A percentile compares a stretch with the other conserved stretches of the same genome.
Evolutionary conservation across 2,797 vertebrate species (phyloP).

Genomic region (Alcedo atthis): DNA sequence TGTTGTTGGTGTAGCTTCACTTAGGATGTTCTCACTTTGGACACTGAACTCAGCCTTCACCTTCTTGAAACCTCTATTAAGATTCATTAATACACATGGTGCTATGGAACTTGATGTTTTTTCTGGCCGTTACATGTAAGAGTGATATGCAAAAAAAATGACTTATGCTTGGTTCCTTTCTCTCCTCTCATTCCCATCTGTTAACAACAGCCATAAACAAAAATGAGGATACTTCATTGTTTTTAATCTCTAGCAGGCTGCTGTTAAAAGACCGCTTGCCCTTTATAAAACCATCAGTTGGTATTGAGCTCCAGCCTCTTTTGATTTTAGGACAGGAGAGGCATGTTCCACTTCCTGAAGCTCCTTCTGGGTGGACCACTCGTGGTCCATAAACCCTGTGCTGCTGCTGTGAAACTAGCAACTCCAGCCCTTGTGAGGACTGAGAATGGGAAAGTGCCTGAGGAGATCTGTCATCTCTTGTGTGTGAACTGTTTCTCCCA

Average conservation of each 20-base stretch:
- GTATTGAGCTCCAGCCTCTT: background rate
- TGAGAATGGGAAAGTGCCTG: constrained; percentile 11
- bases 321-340: constrained; percentile 7
- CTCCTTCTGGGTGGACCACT: background rate
- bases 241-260: background rate
- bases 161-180: background rate
- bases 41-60: background rate
- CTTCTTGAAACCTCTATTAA: background rate
- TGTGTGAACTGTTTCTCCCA: constrained; percentile 18
- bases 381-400: background rate
- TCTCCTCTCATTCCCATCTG: background rate
- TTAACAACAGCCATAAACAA: constrained; percentile 11
- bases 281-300: background rate
- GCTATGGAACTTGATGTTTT: background rate
- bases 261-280: background rate
- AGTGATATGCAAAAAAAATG: background rate
- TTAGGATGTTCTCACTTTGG: background rate
- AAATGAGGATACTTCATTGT: background rate
- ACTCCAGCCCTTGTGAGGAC: constrained; percentile 1
- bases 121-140: background rate
- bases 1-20: background rate
- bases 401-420: constrained; percentile 14
- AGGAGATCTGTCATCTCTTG: constrained; percentile 22
- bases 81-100: background rate
- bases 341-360: constrained; percentile 19